phyloP scores from a whole-genome alignment of 1,140 invertebrate genomes.

The Zaprionus inermis region DNA sequence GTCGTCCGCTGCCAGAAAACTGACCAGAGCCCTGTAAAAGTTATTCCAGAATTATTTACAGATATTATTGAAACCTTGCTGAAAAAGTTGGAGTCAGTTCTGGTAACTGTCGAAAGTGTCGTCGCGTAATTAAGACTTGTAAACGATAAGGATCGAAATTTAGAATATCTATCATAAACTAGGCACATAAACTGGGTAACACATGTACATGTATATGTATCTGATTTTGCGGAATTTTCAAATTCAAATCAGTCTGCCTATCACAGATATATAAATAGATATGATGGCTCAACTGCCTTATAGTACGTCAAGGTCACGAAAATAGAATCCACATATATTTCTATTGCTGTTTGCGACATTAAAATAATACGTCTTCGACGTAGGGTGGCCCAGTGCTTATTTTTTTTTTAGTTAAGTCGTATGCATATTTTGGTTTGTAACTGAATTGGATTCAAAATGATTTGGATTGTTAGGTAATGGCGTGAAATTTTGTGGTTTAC shows the following conservation, averaged over 20 bases:
- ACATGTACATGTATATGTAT: neutral
- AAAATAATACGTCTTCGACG: neutral
- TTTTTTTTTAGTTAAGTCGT: constrained; percentile 8
- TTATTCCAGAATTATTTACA: constrained; percentile 42
- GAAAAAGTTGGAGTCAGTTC: constrained; percentile 52
- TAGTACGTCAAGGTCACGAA: no score
- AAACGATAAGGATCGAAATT: constrained; percentile 7
- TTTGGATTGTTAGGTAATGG: constrained; percentile 46
- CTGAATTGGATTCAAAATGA: constrained; percentile 44
- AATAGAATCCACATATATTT: neutral
- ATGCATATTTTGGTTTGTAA: constrained; percentile 11
- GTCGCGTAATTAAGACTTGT: constrained; percentile 12
- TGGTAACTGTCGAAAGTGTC: constrained; percentile 63
- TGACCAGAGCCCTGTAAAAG: constrained; percentile 73
- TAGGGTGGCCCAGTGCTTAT: constrained; percentile 7
- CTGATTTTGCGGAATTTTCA: neutral
- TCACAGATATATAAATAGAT: no score
- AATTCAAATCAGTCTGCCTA: neutral
- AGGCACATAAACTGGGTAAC: neutral
- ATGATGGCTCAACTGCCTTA: no score
- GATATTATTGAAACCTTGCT: no score
- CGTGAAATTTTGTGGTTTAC: constrained; percentile 77
- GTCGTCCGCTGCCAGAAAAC: constrained; percentile 53
- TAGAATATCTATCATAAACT: neutral
- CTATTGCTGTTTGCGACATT: neutral